Percentiles rank a stretch among this genome's conserved stretches.
These are phyloP conservation scores for Entomyzon cyanotis DNA, from an alignment of 2,113 vertebrate species.

Conservation along the genomic window DNA sequence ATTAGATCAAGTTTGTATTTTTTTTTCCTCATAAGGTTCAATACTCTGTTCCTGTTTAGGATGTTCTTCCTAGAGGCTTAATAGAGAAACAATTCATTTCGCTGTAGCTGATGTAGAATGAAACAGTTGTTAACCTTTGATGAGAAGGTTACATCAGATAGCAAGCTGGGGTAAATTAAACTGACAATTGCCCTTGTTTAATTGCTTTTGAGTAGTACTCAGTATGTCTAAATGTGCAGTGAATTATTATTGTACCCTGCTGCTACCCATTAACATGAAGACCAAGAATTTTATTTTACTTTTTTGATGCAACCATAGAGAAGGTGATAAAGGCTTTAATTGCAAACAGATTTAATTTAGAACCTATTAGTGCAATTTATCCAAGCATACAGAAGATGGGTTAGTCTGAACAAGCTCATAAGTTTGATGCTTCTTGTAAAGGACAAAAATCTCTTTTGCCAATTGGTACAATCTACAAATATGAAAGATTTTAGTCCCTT, in stretches of 20 bases:
- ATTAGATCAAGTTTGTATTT: neutral
- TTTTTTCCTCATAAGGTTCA: neutral
- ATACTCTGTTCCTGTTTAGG: neutral
- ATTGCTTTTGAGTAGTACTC: slow-evolving; percentile 53
- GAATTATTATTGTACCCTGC: slow-evolving; percentile 26
- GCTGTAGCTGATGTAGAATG: neutral
- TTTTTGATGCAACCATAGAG: neutral
- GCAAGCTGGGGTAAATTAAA: slow-evolving; percentile 53
- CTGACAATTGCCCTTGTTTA: slow-evolving; percentile 49
- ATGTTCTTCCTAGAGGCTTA: neutral
- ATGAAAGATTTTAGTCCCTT: neutral
- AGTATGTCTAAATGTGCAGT: neutral
- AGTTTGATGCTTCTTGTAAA: neutral
- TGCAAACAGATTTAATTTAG: slow-evolving; percentile 23
- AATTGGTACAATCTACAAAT: neutral
- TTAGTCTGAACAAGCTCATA: neutral
- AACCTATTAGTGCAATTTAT: slow-evolving; percentile 37
- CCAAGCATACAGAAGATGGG: neutral
- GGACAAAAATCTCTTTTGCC: neutral
- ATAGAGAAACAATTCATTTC: neutral
- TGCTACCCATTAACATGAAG: slow-evolving; percentile 16
- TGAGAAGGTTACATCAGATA: slow-evolving; percentile 33
- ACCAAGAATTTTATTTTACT: slow-evolving; percentile 10
- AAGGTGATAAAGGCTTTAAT: slow-evolving; percentile 60
- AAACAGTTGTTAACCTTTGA: slow-evolving; percentile 49